Evolutionary conservation across 2,888 invertebrate species (phyloP).

Genomic region (Trachelus stipa): DNA sequence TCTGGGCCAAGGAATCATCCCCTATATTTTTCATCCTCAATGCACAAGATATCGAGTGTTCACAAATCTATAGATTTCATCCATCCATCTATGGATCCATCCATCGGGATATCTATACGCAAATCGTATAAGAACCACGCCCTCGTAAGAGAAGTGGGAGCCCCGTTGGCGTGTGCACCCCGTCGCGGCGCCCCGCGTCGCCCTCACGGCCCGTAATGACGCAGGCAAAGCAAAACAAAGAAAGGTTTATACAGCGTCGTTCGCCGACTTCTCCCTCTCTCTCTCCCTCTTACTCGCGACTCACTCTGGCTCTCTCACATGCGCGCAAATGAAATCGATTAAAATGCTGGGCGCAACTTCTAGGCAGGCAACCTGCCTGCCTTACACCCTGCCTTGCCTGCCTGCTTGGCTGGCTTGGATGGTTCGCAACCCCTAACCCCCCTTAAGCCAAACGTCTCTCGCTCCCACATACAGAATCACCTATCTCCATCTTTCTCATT

Average conservation of each 20-base stretch:
- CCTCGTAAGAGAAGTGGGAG: constrained; percentile 46
- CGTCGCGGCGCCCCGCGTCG: constrained; percentile 35
- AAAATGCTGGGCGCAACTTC: constrained; percentile 75
- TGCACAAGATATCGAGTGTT: not conserved
- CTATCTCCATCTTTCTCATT: constrained; percentile 32
- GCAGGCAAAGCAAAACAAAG: constrained; percentile 71
- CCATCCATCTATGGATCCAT: not conserved
- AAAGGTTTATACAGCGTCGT: constrained; percentile 68
- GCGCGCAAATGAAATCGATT: constrained; percentile 78
- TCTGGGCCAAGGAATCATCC: not conserved
- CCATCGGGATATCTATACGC: constrained; percentile 15
- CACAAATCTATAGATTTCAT: not conserved
- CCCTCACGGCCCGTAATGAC: constrained; percentile 68
- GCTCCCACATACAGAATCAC: constrained; percentile 11
- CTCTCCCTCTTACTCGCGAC: constrained; percentile 31
- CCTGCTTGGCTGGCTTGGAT: constrained; percentile 8
- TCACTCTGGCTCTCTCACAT: constrained; percentile 69
- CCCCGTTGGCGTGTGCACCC: constrained; percentile 19
- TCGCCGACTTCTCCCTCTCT: constrained; percentile 47
- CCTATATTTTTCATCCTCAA: not conserved
- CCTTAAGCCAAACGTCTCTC: constrained; percentile 5
- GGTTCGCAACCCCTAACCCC: constrained; percentile 14
- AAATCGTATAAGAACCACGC: constrained; percentile 62
- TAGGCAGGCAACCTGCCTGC: constrained; percentile 66
- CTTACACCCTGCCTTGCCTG: constrained; percentile 23